Conservation (phyloP, 2,797 vertebrate genomes). For the Rhinatrema bivittatum region DNA sequence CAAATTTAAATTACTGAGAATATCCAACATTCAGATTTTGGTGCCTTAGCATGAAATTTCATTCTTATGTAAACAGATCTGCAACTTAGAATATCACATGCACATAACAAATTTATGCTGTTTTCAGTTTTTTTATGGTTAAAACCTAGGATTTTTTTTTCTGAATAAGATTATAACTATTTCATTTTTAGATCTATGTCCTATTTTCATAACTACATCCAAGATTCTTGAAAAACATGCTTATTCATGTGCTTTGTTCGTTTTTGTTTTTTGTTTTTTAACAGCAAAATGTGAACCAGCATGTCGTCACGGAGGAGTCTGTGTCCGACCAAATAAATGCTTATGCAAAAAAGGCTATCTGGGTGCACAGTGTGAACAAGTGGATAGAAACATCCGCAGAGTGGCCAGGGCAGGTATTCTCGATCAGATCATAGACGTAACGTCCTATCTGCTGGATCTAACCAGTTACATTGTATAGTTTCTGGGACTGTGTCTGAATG, state of each 20-base stretch:
- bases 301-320: constrained; percentile 91
- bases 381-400: constrained; percentile 77
- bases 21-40: no score
- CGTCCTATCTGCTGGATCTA: constrained; percentile 93
- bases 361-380: constrained; percentile 85
- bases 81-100: no score
- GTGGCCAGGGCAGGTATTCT: constrained; percentile 88
- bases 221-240: not conserved
- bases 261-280: constrained; percentile 7
- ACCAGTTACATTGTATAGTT: constrained; percentile 96
- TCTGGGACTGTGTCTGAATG: constrained; percentile 55
- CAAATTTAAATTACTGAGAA: no score
- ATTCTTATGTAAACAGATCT: no score
- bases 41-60: no score
- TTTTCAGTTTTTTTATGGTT: no score
- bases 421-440: constrained; percentile 97
- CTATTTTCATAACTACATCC: not conserved
- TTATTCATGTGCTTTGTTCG: no score
- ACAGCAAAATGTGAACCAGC: constrained; percentile 90
- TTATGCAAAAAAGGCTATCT: constrained; percentile 95
- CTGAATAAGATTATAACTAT: no score
- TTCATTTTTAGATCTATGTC: no score
- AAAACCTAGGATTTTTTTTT: no score
- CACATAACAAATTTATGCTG: no score
- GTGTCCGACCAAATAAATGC: constrained; percentile 89